phyloP scores from a whole-genome alignment of 2,113 vertebrate genomes.

The Phalacrocorax carbo region DNA sequence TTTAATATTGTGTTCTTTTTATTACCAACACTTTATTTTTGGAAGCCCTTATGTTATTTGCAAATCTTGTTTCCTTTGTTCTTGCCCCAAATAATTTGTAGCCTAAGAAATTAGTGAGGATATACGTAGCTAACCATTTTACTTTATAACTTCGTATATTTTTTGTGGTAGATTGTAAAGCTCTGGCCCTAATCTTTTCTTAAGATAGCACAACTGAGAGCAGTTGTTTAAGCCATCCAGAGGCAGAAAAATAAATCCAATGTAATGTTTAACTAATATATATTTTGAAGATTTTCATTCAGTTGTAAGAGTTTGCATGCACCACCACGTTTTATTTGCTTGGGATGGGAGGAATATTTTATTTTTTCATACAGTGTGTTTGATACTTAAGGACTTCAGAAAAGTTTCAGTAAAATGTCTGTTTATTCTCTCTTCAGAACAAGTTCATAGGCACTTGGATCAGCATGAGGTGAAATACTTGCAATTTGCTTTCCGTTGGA shows the following conservation, averaged over 20 bases:
- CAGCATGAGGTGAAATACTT: constrained; percentile 94
- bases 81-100: neutral
- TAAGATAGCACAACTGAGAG: neutral
- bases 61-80: neutral
- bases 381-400: neutral
- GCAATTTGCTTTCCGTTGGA: constrained; percentile 98
- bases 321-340: neutral
- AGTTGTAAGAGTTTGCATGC: neutral
- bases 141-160: neutral
- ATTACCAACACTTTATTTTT: neutral
- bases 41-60: neutral
- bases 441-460: constrained; percentile 91
- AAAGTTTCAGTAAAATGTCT: neutral
- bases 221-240: neutral
- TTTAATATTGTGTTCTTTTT: neutral
- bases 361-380: neutral
- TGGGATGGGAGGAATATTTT: neutral
- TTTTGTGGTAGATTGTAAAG: neutral
- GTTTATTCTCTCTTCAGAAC: constrained; percentile 77
- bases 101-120: neutral
- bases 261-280: neutral
- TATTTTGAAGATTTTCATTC: neutral
- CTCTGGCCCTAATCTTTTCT: neutral
- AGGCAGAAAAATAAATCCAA: neutral
- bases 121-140: neutral